Evolutionary conservation across 2,113 vertebrate genomes (phyloP).

Genomic region (Lutjanus erythropterus): DNA sequence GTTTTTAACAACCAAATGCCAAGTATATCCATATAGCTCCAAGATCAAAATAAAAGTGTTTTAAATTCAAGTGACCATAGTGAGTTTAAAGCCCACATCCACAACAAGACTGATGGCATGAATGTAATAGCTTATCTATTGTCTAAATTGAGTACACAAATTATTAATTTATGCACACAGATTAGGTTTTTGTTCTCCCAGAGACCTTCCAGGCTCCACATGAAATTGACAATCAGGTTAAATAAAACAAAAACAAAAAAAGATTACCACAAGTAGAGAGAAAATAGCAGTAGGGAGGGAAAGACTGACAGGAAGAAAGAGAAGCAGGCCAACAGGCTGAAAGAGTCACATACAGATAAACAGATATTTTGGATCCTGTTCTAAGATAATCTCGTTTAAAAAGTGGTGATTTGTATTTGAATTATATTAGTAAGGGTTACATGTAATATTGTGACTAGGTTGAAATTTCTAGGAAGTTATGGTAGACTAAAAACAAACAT

Average conservation of each 20-base stretch:
- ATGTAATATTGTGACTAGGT: background rate
- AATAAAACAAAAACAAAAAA: background rate
- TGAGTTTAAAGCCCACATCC: background rate
- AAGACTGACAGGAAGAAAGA: constrained; percentile 37
- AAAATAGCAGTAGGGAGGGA: constrained; percentile 33
- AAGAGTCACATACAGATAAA: constrained; percentile 20
- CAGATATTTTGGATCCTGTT: constrained; percentile 3
- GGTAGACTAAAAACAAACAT: background rate
- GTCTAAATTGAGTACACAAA: background rate
- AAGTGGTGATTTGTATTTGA: constrained; percentile 5
- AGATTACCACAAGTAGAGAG: constrained; percentile 14
- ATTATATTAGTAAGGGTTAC: background rate
- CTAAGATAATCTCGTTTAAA: background rate
- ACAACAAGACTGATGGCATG: background rate
- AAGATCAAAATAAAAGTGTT: background rate
- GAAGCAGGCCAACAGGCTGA: constrained; percentile 29
- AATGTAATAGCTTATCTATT: background rate
- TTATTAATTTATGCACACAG: background rate
- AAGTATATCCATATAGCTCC: background rate
- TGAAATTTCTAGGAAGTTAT: background rate
- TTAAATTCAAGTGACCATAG: background rate
- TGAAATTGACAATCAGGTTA: constrained; percentile 15
- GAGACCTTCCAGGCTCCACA: constrained; percentile 17
- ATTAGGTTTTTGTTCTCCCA: background rate
- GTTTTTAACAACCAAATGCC: background rate